Percentiles rank a stretch among this genome's conserved stretches.
phyloP scores from a whole-genome alignment of 2,113 vertebrate genomes.

The Syrmaticus mikado region DNA sequence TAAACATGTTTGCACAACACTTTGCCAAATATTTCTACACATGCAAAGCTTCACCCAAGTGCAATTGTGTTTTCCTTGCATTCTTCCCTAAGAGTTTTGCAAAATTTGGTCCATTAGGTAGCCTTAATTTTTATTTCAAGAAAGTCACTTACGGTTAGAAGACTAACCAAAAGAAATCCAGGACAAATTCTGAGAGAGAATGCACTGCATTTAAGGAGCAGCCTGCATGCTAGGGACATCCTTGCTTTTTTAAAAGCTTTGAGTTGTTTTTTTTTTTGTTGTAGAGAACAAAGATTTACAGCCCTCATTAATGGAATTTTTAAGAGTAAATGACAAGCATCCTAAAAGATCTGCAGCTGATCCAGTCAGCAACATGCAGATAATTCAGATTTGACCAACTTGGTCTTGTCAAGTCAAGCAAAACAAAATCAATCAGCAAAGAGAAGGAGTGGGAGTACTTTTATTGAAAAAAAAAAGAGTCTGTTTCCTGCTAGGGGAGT shows the following conservation, averaged over 20 bases:
- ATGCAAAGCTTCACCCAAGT: neutral
- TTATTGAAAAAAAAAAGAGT: slow-evolving; percentile 48
- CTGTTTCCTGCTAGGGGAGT: slow-evolving; percentile 31
- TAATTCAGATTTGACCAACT: slow-evolving; percentile 52
- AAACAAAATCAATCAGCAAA: slow-evolving; percentile 63
- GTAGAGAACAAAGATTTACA: slow-evolving; percentile 40
- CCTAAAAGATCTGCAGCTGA: slow-evolving; percentile 28
- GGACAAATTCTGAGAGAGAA: neutral
- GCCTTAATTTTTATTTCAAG: neutral
- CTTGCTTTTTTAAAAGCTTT: neutral
- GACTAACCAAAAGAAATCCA: neutral
- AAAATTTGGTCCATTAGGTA: neutral
- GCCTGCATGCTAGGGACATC: neutral
- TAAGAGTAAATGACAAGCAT: slow-evolving; percentile 35
- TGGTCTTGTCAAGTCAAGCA: slow-evolving; percentile 62
- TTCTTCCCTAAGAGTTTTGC: neutral
- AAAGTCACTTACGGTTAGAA: neutral
- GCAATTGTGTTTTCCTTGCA: neutral
- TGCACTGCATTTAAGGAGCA: neutral
- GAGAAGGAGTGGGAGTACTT: slow-evolving; percentile 42
- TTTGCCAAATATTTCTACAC: neutral
- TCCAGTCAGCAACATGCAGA: slow-evolving; percentile 29
- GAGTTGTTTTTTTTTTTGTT: neutral
- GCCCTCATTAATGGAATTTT: slow-evolving; percentile 51
- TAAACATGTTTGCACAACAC: neutral